phyloP scores from a whole-genome alignment of 2,797 vertebrate species.

The Esox lucius region DNA sequence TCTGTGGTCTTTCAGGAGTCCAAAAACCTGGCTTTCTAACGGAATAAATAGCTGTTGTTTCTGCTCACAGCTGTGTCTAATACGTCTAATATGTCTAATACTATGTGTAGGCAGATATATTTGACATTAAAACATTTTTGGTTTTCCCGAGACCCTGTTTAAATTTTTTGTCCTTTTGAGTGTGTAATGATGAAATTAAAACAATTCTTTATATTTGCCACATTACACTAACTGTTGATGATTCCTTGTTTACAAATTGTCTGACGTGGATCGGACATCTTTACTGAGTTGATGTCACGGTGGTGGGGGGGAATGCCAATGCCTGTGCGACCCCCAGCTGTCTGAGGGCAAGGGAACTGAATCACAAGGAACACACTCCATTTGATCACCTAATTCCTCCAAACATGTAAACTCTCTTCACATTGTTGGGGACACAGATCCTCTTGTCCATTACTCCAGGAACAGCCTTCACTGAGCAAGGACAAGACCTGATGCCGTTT shows the following conservation, averaged over 20 bases:
- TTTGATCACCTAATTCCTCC: constrained; percentile 33
- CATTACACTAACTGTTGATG: constrained; percentile 14
- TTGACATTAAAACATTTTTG: not conserved
- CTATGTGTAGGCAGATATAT: not conserved
- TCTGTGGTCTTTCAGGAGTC: not conserved
- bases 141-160: too few species aligned
- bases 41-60: not conserved
- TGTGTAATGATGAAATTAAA: too few species aligned
- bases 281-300: constrained; percentile 3
- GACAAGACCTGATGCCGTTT: constrained; percentile 27
- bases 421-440: constrained; percentile 36
- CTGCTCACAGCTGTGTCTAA: constrained; percentile 20
- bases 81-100: not conserved
- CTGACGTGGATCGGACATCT: constrained; percentile 21
- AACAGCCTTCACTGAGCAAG: constrained; percentile 29
- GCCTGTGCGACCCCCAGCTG: constrained; percentile 30
- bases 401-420: constrained; percentile 25
- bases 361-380: constrained; percentile 11
- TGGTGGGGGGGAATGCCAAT: constrained; percentile 6
- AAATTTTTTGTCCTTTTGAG: too few species aligned
- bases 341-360: constrained; percentile 29
- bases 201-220: constrained; percentile 8
- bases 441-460: constrained; percentile 11
- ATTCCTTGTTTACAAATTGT: constrained; percentile 28
- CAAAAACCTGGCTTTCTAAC: not conserved